A percentile compares a stretch with the other conserved stretches of the same genome.
Evolutionary conservation across 1,140 invertebrate genomes (phyloP).

Genomic region (Zaprionus ghesquierei): DNA sequence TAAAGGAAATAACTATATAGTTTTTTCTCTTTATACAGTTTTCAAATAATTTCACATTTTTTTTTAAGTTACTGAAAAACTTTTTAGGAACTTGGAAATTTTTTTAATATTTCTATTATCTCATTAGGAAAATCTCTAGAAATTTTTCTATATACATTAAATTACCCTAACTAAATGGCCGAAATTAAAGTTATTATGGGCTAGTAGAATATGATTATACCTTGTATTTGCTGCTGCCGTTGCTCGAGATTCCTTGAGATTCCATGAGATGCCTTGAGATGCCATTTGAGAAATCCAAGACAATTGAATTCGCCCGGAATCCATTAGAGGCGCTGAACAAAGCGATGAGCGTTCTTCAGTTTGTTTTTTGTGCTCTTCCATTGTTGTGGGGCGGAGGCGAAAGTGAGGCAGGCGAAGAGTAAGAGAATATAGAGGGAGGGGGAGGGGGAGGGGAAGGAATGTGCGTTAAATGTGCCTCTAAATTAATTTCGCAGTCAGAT

Average conservation of each 20-base stretch:
- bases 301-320: background rate
- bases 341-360: background rate
- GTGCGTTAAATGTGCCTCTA: conserved; percentile 23
- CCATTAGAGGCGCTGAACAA: background rate
- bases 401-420: no score
- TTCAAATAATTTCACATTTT: no score
- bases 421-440: background rate
- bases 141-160: background rate
- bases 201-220: background rate
- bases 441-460: background rate
- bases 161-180: no score
- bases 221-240: background rate
- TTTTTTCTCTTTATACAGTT: no score
- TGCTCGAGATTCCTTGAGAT: background rate
- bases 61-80: no score
- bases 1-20: no score
- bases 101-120: no score
- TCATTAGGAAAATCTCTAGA: no score
- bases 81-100: no score
- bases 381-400: background rate
- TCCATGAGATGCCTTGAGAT: background rate
- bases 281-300: background rate
- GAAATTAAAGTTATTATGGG: no score
- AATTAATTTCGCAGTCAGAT: conserved; percentile 26
- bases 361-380: background rate